Evolutionary conservation across 2,888 invertebrate species (phyloP).

Genomic region (Morpho deidamia): DNA sequence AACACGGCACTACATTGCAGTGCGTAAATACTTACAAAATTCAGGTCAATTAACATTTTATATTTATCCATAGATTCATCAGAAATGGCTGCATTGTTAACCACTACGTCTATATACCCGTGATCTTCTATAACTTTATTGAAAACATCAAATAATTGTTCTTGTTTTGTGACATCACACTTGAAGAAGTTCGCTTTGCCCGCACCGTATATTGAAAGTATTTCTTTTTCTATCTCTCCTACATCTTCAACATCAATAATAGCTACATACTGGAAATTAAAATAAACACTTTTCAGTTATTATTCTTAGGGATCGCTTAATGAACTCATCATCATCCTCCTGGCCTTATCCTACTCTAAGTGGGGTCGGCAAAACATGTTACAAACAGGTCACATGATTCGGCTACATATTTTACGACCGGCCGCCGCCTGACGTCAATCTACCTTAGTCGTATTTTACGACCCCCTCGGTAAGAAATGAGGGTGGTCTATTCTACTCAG

Average conservation of each 20-base stretch:
- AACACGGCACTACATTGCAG: too few relatives aligned
- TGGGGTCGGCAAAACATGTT: too few relatives aligned
- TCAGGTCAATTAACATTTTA: slow-evolving; percentile 31
- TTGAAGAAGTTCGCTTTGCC: slow-evolving; percentile 35
- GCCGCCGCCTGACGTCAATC: too few relatives aligned
- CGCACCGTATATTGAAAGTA: slow-evolving; percentile 32
- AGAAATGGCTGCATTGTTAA: slow-evolving; percentile 44
- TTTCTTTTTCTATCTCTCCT: slow-evolving; percentile 34
- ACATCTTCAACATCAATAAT: slow-evolving; percentile 38
- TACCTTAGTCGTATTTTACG: too few relatives aligned
- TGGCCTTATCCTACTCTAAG: too few relatives aligned
- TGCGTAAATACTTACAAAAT: slow-evolving; percentile 32
- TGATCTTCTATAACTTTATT: slow-evolving; percentile 27
- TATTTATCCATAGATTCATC: slow-evolving; percentile 26
- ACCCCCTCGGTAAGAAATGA: too few relatives aligned
- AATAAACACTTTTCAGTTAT: background rate
- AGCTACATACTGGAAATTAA: slow-evolving; percentile 28
- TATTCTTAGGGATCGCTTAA: background rate
- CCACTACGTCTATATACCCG: slow-evolving; percentile 36
- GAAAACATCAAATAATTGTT: slow-evolving; percentile 32
- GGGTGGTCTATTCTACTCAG: too few relatives aligned
- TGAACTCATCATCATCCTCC: too few relatives aligned
- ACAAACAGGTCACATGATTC: too few relatives aligned
- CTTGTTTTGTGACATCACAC: slow-evolving; percentile 41
- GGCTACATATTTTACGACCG: too few relatives aligned